phyloP scores from a whole-genome alignment of 2,888 invertebrate species.

The Sicus ferrugineus region DNA sequence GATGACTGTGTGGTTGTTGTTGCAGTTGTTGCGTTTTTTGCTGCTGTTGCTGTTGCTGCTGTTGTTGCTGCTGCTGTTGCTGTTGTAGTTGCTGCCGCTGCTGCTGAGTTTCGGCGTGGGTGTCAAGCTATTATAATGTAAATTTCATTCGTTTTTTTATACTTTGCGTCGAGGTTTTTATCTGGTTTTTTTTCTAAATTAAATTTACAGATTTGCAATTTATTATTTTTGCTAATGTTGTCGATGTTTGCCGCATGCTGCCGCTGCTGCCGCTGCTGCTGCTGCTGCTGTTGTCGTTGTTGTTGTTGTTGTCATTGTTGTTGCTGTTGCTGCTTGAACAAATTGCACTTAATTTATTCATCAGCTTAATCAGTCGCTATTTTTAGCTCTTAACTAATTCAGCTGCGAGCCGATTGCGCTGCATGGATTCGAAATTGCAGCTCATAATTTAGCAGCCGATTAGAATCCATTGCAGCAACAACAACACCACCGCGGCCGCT shows the following conservation, averaged over 20 bases:
- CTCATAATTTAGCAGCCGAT: neutral
- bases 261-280: neutral
- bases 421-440: conserved; percentile 3
- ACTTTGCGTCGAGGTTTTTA: neutral
- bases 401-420: neutral
- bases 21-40: too few relatives aligned
- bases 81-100: too few relatives aligned
- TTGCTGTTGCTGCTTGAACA: neutral
- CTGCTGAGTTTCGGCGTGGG: conserved; percentile 16
- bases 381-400: conserved; percentile 24
- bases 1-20: neutral
- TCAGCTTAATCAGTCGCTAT: conserved; percentile 29
- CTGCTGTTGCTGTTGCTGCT: too few relatives aligned
- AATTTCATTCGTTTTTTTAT: conserved; percentile 21
- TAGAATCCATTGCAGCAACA: neutral
- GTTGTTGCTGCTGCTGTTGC: conserved; percentile 10
- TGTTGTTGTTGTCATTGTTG: neutral
- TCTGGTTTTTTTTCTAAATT: neutral
- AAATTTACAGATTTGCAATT: conserved; percentile 6
- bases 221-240: conserved; percentile 3
- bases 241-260: neutral
- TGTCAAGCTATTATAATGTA: conserved; percentile 23
- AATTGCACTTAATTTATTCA: conserved; percentile 13
- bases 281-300: neutral
- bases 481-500: neutral